A percentile compares a stretch with the other conserved stretches of the same genome.
Conservation (phyloP, 1,140 invertebrate species). For the Orius laevigatus region DNA sequence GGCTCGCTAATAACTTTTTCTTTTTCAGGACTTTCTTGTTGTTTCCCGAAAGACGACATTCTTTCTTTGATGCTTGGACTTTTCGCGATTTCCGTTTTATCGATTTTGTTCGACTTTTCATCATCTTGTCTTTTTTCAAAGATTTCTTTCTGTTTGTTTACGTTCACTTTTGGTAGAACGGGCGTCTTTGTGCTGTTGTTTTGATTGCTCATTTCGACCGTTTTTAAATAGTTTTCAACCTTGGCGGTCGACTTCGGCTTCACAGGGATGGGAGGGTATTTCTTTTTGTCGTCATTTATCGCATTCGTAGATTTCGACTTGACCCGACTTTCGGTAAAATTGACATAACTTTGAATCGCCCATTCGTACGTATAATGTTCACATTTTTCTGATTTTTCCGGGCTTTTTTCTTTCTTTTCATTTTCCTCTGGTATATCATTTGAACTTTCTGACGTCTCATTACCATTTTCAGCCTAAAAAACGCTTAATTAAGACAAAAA, state of each 20-base stretch:
- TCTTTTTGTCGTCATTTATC: conserved; percentile 29
- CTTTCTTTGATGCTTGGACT: conserved; percentile 45
- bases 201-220: conserved; percentile 24
- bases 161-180: conserved; percentile 57
- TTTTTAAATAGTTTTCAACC: conserved; percentile 33
- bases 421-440: conserved; percentile 9
- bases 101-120: conserved; percentile 13
- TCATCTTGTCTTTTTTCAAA: conserved; percentile 40
- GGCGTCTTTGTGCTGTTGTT: conserved; percentile 24
- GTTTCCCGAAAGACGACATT: conserved; percentile 44
- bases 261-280: conserved; percentile 19
- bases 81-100: not conserved
- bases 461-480: conserved; percentile 7
- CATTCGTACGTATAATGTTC: conserved; percentile 75
- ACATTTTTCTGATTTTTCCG: conserved; percentile 24
- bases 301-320: conserved; percentile 20
- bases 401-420: not conserved
- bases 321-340: conserved; percentile 37
- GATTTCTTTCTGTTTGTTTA: conserved; percentile 61
- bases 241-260: conserved; percentile 18
- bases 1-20: conserved; percentile 22
- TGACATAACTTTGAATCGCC: conserved; percentile 65
- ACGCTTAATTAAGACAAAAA: conserved; percentile 2
- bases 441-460: conserved; percentile 8
- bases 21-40: conserved; percentile 18